Evolutionary conservation across 2,888 invertebrate species (phyloP), one percentile per base, ranked within the genome.

Genomic region (Tanypteryx hageni): DNA sequence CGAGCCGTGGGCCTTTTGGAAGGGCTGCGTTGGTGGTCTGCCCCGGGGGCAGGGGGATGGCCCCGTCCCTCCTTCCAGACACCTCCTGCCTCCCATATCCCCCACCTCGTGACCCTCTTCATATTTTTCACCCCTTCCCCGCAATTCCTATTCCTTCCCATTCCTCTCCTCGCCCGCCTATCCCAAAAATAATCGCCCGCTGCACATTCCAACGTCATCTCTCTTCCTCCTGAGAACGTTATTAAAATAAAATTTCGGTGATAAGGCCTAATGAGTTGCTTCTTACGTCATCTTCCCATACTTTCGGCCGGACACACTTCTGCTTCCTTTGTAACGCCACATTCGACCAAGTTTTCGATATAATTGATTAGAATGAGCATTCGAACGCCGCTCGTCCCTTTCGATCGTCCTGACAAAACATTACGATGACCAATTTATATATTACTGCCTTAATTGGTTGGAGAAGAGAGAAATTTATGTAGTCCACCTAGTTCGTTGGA

Each of bases 1-100:
- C 31, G 61, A 61, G 86, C 68, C 76, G 76, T n/a, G 27, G 76
- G 76, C 76, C 76, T 76, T 76, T 68, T 64, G 89, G 89, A 44
- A 89, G 89, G 22, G 64, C 89, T 64, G 64, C 89, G 89, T 89
- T 89, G 89, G 89, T 89, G 89, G 89, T 89, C 89, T 89, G 89
- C 89, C 89, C 64, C 64, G 61, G 68, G 89, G 89, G 61, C 64
- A 64, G 44, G 56, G 89, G 89, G 68, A 31, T 86, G 86, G 64
- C 56, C 83, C 83, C 16, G 44, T 44, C 83, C 31, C 56, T 83
- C 56, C 83, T 44, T 56, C 82, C 85, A 22, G 59, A 61, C 85
- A 18, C 86, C 61, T 61, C 59, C 27, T 22, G 14, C 44, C 10
- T 82, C 59, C 59, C 86, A 18, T 31, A 61, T 64, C 86, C 27